Evolutionary conservation across 2,113 vertebrate species (phyloP).

Genomic region (Leptobrachium ailaonicum): DNA sequence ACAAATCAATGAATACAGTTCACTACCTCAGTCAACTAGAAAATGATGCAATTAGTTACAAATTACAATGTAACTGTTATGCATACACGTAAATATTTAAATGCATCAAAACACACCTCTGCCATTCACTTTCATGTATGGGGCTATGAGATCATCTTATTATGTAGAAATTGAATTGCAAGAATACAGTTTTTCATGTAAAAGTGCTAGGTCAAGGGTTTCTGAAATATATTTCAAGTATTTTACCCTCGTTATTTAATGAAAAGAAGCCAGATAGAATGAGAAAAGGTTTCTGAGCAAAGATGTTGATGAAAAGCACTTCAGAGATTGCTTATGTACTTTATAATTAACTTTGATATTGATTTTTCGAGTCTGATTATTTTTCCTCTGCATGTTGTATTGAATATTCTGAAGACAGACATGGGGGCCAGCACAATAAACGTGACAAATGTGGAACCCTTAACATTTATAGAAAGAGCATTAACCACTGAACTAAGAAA

Average conservation of each 20-base stretch:
- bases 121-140: too few species aligned
- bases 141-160: not conserved
- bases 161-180: not conserved
- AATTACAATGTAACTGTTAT: too few species aligned
- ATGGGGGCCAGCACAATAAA: not conserved
- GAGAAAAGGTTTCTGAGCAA: not conserved
- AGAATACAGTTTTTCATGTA: not conserved
- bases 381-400: not conserved
- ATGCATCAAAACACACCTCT: too few species aligned
- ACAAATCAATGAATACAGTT: too few species aligned
- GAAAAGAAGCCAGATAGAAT: not conserved
- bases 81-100: too few species aligned
- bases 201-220: constrained; percentile 15
- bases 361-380: not conserved
- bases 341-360: constrained; percentile 9
- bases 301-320: constrained; percentile 1
- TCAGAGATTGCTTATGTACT: not conserved
- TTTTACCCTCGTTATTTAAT: not conserved
- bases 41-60: too few species aligned
- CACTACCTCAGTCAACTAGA: too few species aligned
- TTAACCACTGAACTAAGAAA: not conserved
- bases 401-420: not conserved
- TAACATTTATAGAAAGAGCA: not conserved
- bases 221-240: not conserved
- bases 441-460: not conserved